Evolutionary conservation across 2,888 invertebrate genomes (phyloP).

Genomic region (Aleiodes alternator): DNA sequence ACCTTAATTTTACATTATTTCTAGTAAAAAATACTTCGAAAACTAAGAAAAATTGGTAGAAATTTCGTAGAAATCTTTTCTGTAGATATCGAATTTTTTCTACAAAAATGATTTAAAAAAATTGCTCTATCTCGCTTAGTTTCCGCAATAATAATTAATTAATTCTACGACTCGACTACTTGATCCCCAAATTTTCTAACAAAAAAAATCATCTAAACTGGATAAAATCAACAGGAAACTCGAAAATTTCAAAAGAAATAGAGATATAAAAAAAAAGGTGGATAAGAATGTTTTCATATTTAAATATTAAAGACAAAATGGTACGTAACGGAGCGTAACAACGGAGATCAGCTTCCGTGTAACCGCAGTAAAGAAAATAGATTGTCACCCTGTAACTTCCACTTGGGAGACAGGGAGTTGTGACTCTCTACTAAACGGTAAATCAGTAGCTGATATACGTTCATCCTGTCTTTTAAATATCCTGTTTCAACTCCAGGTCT

Average conservation of each 20-base stretch:
- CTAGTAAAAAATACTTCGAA: too few species aligned
- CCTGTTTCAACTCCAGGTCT: background rate
- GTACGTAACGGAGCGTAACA: constrained; percentile 39
- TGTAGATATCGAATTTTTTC: too few species aligned
- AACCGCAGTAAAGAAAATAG: constrained; percentile 36
- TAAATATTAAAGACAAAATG: constrained; percentile 16
- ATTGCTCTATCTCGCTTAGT: too few species aligned
- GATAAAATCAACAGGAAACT: background rate
- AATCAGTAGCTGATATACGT: constrained; percentile 20
- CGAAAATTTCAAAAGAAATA: background rate
- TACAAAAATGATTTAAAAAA: too few species aligned
- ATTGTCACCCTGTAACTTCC: constrained; percentile 23
- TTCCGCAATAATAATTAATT: too few species aligned
- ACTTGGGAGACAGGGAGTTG: constrained; percentile 27
- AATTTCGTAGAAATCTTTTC: too few species aligned
- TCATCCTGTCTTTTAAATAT: constrained; percentile 23
- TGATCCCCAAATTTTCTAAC: too few species aligned
- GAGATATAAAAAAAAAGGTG: constrained; percentile 4
- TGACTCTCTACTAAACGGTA: constrained; percentile 22
- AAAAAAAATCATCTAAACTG: too few species aligned
- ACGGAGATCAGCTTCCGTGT: constrained; percentile 40
- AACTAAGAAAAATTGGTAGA: too few species aligned
- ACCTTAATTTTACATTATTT: background rate
- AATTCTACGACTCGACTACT: too few species aligned
- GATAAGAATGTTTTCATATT: constrained; percentile 29